Evolutionary conservation across 2,888 invertebrate species (phyloP), one percentile per base, ranked within the genome.

Genomic region (Caenorhabditis auriculariae): DNA sequence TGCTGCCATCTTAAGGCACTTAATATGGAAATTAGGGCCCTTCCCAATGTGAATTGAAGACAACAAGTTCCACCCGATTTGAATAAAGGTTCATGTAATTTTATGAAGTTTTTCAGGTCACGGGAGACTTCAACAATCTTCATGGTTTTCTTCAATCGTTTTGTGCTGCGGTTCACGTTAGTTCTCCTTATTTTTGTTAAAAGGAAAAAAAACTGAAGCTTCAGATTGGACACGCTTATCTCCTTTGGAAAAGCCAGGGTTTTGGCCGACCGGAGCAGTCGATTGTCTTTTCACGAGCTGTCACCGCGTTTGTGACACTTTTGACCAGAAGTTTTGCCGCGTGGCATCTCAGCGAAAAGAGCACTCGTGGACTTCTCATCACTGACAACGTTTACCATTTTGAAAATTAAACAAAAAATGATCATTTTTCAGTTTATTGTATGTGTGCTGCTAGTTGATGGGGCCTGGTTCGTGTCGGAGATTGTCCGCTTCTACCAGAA

Each of bases 141-240:
- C 75, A 77, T 47, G 54, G 58, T 19, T 70, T 72, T 39, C 55
- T 76, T 24, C 76, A 75, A 52, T 53, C 71, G 19, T 77, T 68
- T 45, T 61, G 69, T 17, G 69, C 70, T 3, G 59, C 74, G 7
- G 61, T 72, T 44, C 77, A 77, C 45, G 71, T 76, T 50, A 23
- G 59, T 29, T 12, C 23, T 44, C n/a, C n/a, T n/a, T n/a, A n/a
- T n/a, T n/a, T n/a, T n/a, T n/a, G n/a, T n/a, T 38, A 19, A 6
- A 12, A 26, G 7, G 41, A 15, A 41, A 9, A 17, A 19, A 26
- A 26, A 23, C 7, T 19, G n/a, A 9, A 32, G 9, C 35, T 54
- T 29, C 51, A 69, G 69, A 56, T 70, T 37, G 71, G 70, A n/a
- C 56, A 60, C 21, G 65, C 69, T 7, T 67, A 64, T 38, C 62